Conservation (phyloP, 2,797 vertebrate genomes). For the Sciurus vulgaris region DNA sequence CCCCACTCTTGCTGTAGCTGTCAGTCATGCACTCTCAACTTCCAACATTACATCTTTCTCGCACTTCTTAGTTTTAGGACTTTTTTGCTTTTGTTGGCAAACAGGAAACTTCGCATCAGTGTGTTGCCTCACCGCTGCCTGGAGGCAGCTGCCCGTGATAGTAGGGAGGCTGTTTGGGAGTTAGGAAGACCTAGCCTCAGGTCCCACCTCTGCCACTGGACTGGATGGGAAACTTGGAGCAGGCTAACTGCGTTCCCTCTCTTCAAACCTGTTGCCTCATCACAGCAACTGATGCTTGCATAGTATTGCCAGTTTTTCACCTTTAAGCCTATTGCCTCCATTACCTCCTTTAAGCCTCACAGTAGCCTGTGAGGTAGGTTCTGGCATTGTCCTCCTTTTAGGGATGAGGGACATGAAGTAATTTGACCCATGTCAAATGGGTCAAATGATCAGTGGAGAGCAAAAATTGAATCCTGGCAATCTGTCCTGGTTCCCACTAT, state of each 20-base stretch:
- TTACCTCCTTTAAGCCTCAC: not conserved
- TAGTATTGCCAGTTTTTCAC: not conserved
- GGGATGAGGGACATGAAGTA: not conserved
- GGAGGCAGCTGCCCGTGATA: not conserved
- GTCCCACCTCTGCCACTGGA: not conserved
- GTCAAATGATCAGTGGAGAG: not conserved
- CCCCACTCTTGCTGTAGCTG: not conserved
- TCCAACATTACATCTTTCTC: not conserved
- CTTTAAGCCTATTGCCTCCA: not conserved
- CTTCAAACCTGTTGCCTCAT: not conserved
- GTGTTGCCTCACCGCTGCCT: not conserved
- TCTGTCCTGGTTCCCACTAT: conserved; percentile 11
- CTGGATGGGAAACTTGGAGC: not conserved
- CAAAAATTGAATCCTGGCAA: not conserved
- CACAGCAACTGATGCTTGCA: not conserved
- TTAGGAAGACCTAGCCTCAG: not conserved
- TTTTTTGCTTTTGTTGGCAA: conserved; percentile 28
- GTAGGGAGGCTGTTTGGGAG: not conserved
- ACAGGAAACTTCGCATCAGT: not conserved
- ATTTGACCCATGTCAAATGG: not conserved
- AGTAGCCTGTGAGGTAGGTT: not conserved
- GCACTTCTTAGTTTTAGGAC: not conserved
- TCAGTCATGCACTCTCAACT: not conserved
- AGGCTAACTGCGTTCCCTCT: not conserved
- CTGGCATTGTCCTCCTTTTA: not conserved